Evolutionary conservation across 2,113 vertebrate species (phyloP).

Genomic region (Oreochromis aureus): DNA sequence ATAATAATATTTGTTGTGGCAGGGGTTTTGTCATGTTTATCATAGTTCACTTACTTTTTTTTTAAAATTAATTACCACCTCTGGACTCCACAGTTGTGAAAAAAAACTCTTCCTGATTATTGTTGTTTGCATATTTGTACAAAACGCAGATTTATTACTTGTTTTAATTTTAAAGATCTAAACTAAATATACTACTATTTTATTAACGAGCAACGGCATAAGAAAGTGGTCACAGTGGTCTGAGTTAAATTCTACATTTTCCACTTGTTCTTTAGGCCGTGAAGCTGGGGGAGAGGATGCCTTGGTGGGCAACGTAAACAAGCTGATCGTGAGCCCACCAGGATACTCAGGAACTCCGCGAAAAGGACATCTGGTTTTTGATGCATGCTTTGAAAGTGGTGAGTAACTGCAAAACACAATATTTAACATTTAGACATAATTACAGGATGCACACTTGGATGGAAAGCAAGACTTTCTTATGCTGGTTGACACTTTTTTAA

Average conservation of each 20-base stretch:
- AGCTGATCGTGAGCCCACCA: slow-evolving; percentile 78
- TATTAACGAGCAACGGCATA: background rate
- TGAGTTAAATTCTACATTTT: background rate
- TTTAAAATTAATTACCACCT: fast-evolving
- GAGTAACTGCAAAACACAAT: slow-evolving; percentile 52
- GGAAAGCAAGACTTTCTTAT: background rate
- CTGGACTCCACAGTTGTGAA: background rate
- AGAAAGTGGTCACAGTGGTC: background rate
- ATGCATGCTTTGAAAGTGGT: slow-evolving; percentile 98
- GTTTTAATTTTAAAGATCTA: background rate
- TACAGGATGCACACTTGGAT: background rate
- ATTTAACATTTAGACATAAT: background rate
- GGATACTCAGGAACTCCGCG: slow-evolving; percentile 80
- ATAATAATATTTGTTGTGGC: background rate
- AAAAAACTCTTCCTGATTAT: fast-evolving
- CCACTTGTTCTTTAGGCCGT: slow-evolving; percentile 67
- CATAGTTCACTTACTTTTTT: background rate
- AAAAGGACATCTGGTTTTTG: slow-evolving; percentile 93
- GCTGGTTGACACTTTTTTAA: background rate
- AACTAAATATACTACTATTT: background rate
- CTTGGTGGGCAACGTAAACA: slow-evolving; percentile 91
- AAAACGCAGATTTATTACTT: background rate
- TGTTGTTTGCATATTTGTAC: background rate
- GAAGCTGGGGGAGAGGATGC: slow-evolving; percentile 83
- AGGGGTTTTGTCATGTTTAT: background rate